These are phyloP conservation scores for Scaptomyza reducta DNA, from an alignment of 2,888 invertebrate species.

Conservation along the genomic window DNA sequence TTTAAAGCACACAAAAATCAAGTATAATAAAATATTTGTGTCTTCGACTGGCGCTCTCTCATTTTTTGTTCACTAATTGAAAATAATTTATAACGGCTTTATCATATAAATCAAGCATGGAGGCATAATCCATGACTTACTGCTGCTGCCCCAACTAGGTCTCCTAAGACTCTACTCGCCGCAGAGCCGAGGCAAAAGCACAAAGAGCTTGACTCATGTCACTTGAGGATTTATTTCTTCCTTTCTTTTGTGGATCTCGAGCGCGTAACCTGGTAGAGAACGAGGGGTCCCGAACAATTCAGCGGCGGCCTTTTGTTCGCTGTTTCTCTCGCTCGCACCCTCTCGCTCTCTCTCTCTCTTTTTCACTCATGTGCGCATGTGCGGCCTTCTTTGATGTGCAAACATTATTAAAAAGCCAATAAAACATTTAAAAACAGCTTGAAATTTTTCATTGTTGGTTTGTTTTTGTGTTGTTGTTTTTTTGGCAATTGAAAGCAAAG, in stretches of 20 bases:
- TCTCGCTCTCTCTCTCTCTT: background rate
- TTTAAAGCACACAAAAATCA: background rate
- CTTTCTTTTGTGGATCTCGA: conserved; percentile 59
- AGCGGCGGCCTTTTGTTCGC: conserved; percentile 26
- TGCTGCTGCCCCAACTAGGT: conserved; percentile 11
- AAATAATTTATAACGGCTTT: conserved; percentile 66
- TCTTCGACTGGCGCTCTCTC: conserved; percentile 56
- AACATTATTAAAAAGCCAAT: conserved; percentile 80
- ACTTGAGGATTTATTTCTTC: conserved; percentile 78
- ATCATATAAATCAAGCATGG: conserved; percentile 64
- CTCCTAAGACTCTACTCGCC: conserved; percentile 35
- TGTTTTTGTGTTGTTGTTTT: conserved; percentile 3
- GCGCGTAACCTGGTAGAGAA: conserved; percentile 76
- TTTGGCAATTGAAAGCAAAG: conserved; percentile 71
- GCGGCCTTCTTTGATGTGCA: conserved; percentile 75
- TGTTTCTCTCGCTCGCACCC: background rate
- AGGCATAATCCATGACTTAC: conserved; percentile 69
- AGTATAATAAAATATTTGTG: background rate
- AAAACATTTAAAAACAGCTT: conserved; percentile 81
- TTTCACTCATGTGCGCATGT: conserved; percentile 46
- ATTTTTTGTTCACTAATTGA: conserved; percentile 61
- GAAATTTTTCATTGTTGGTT: conserved; percentile 79
- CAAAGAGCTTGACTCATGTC: conserved; percentile 77
- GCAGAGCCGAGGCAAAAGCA: conserved; percentile 37
- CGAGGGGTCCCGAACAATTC: conserved; percentile 9